Evolutionary conservation across 2,888 invertebrate genomes (phyloP), one percentile per base, ranked within the genome.

Genomic region (Temnothorax unifasciatus): DNA sequence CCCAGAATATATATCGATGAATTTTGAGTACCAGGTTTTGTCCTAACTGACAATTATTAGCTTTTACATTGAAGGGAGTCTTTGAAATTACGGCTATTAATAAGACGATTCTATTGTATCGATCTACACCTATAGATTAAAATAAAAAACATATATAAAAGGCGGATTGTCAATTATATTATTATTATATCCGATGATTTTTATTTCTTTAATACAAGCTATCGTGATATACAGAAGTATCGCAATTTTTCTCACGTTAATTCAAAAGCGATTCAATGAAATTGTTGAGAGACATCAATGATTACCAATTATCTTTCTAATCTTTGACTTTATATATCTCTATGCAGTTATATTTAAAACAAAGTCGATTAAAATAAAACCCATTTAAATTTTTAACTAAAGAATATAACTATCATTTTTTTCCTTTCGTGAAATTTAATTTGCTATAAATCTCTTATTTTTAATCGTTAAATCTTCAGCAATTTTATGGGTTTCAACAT

Each of bases 61-160:
- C 25, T 25, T 73, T 57, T 59, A 73, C 21, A 11, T 18, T 41
- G 21, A 71, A 71, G 2, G 18, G 8, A 69, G 34, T 71, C 52
- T 52, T 69, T 34, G 15, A 52, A 71, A 52, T 71, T 52, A 71
- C 13, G n/a, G 3, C 8, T 21, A 25, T 25, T 50, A 34, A 52
- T 69, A 34, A 71, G 34, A 71, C 15, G 52, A 38, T 34, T 52
- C 34, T 52, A 71, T 52, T 71, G 52, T 52, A 52, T 54, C 15
- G n/a, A 8, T 38, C n/a, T 69, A 69, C 2, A 34, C n/a, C 52
- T 52, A 34, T 15, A 52, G 34, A 54, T 52, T 52, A 71, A 38
- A 9, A 71, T 54, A 54, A 66, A 66, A 66, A 66, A 73, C 54
- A 73, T 57, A 25, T 66, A 69, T 52, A 25, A 54, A 73, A 73